These are phyloP conservation scores for mouse (Mus musculus) DNA, from an alignment of 2,113 vertebrate species.

Conservation along the genomic window GRCm39 chr7:49929001-49929500, in stretches of 20 bases:
- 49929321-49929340: slow-evolving; percentile 94
- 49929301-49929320: slow-evolving; percentile 97
- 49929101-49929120: neutral
- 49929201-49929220: neutral
- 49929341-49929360: slow-evolving; percentile 95
- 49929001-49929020: neutral
- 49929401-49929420: neutral
- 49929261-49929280: slow-evolving; percentile 97
- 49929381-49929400: slow-evolving; percentile 95
- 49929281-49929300: slow-evolving; percentile 94
- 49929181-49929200: neutral
- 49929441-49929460: neutral
- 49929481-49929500: neutral
- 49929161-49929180: neutral
- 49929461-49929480: neutral
- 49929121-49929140: neutral
- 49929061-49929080: neutral
- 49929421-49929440: accelerated
- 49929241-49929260: slow-evolving; percentile 47
- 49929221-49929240: slow-evolving; percentile 6
- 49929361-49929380: slow-evolving; percentile 93
- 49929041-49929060: neutral
- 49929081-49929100: neutral
- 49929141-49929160: neutral
- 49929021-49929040: neutral